Conservation (phyloP, 2,888 invertebrate genomes). For the Caenorhabditis angaria region DNA sequence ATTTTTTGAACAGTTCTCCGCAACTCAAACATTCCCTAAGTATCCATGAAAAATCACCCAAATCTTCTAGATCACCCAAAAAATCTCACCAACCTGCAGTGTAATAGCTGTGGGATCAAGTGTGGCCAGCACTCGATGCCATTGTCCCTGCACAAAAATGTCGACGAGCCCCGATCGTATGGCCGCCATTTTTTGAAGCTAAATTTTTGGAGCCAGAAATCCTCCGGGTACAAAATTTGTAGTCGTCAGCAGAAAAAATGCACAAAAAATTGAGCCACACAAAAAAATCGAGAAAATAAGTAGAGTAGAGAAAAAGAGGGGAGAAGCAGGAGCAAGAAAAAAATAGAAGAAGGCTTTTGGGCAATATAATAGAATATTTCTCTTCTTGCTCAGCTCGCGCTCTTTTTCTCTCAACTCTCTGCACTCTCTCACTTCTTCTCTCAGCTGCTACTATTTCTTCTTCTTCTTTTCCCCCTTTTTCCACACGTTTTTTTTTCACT, state of each 20-base stretch:
- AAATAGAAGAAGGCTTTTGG: slow-evolving; percentile 14
- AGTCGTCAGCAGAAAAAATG: not conserved
- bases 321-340: slow-evolving; percentile 5
- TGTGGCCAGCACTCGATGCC: slow-evolving; percentile 67
- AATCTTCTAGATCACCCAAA: not conserved
- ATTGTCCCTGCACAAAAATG: slow-evolving; percentile 68
- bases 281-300: slow-evolving; percentile 6
- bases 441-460: slow-evolving; percentile 7
- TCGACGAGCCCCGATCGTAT: slow-evolving; percentile 69
- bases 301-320: slow-evolving; percentile 12
- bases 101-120: slow-evolving; percentile 70
- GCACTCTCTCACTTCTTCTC: slow-evolving; percentile 12
- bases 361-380: slow-evolving; percentile 45
- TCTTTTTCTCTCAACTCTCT: slow-evolving; percentile 22
- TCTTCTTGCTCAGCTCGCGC: slow-evolving; percentile 12
- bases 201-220: not conserved
- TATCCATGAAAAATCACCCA: not conserved
- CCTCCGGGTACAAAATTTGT: slow-evolving; percentile 1
- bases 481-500: no score
- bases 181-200: slow-evolving; percentile 55
- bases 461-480: no score
- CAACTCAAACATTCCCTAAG: not conserved
- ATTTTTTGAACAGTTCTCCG: no score
- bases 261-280: not conserved
- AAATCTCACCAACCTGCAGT: slow-evolving; percentile 47